These are phyloP conservation scores for Aphelinus certus DNA, from an alignment of 1,140 invertebrate genomes.

Conservation along the genomic window DNA sequence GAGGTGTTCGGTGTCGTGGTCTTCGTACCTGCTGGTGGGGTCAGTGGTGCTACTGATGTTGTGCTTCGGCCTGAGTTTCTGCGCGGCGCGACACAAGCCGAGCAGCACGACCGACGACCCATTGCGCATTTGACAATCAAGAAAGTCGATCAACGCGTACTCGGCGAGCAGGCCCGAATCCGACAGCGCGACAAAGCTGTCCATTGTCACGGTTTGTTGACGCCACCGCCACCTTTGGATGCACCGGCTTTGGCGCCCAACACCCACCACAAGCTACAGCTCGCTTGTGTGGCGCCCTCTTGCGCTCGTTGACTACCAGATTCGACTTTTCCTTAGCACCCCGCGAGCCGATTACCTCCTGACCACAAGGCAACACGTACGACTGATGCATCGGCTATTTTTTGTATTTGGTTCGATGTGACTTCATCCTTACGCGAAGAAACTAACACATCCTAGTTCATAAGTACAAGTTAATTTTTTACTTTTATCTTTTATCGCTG, in stretches of 20 bases:
- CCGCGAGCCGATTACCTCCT: neutral
- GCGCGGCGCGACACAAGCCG: conserved; percentile 65
- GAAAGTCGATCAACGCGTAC: conserved; percentile 61
- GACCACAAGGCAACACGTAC: too few relatives aligned
- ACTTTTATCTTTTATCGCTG: too few relatives aligned
- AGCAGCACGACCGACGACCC: conserved; percentile 53
- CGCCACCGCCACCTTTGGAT: neutral
- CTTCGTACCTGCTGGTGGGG: conserved; percentile 69
- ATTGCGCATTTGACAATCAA: conserved; percentile 62
- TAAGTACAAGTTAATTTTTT: too few relatives aligned
- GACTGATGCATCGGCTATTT: too few relatives aligned
- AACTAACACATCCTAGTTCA: too few relatives aligned
- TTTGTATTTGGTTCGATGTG: too few relatives aligned
- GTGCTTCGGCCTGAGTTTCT: conserved; percentile 71
- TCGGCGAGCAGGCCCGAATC: conserved; percentile 29
- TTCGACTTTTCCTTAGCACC: neutral
- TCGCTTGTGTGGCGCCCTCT: neutral
- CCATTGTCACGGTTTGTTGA: conserved; percentile 62
- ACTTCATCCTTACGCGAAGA: too few relatives aligned
- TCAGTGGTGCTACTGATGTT: conserved; percentile 68
- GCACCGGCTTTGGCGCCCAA: too few relatives aligned
- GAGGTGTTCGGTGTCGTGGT: conserved; percentile 72
- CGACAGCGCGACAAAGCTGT: conserved; percentile 56
- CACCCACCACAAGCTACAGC: neutral
- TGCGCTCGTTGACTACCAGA: neutral